Percentiles rank a stretch among this genome's conserved stretches.
These are phyloP conservation scores for Eupithecia subumbrata DNA, from an alignment of 2,888 invertebrate species.

Conservation along the genomic window DNA sequence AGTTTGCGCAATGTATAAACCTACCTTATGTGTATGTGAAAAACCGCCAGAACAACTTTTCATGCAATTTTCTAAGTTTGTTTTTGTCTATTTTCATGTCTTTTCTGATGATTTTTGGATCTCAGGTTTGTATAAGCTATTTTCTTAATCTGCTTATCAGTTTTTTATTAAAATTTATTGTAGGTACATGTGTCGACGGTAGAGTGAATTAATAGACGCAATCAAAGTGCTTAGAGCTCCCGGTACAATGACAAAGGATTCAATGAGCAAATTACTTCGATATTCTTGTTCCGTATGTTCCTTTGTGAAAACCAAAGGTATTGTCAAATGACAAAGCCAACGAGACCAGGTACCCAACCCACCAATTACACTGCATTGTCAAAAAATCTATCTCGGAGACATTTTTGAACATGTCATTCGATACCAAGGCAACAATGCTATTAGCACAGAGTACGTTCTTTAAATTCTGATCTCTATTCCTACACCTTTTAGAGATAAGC, in stretches of 20 bases:
- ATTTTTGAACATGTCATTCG: slow-evolving; percentile 81
- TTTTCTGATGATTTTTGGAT: slow-evolving; percentile 12
- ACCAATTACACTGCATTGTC: slow-evolving; percentile 80
- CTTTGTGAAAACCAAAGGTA: slow-evolving; percentile 68
- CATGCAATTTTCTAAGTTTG: neutral
- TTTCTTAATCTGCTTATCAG: neutral
- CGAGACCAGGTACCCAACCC: slow-evolving; percentile 82
- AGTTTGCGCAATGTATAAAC: neutral
- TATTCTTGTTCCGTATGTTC: slow-evolving; percentile 67
- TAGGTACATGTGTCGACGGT: neutral
- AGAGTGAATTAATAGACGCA: slow-evolving; percentile 33
- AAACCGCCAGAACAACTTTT: neutral
- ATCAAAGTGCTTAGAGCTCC: slow-evolving; percentile 53
- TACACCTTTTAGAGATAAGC: slow-evolving; percentile 5
- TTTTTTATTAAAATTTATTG: neutral
- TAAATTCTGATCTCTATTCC: slow-evolving; percentile 50
- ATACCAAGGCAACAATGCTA: slow-evolving; percentile 42
- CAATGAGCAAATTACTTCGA: slow-evolving; percentile 73
- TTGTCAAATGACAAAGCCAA: slow-evolving; percentile 78
- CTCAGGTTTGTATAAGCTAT: slow-evolving; percentile 27
- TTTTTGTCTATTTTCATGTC: slow-evolving; percentile 36
- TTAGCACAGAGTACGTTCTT: slow-evolving; percentile 20
- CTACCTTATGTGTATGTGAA: neutral
- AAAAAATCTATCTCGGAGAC: slow-evolving; percentile 78
- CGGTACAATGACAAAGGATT: slow-evolving; percentile 59